These are phyloP conservation scores for Hippolais icterina DNA, from an alignment of 2,113 vertebrate species.

Conservation along the genomic window DNA sequence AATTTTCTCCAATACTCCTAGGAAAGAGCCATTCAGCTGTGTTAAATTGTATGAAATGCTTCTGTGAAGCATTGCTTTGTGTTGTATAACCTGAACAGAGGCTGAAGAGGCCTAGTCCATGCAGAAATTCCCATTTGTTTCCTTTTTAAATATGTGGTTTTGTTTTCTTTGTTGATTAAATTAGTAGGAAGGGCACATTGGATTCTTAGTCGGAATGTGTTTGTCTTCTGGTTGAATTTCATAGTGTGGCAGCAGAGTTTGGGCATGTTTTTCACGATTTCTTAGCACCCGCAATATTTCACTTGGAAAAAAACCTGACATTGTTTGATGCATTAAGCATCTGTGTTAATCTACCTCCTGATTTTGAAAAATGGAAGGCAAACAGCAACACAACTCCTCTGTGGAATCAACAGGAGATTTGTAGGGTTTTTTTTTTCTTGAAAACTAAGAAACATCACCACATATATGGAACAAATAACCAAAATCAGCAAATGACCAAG, in stretches of 20 bases:
- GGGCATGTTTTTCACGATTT: neutral
- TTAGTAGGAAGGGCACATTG: neutral
- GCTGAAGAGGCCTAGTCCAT: neutral
- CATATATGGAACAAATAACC: neutral
- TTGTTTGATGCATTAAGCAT: constrained; percentile 44
- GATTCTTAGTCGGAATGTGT: neutral
- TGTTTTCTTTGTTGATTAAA: neutral
- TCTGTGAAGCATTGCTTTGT: neutral
- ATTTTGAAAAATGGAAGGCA: constrained; percentile 29
- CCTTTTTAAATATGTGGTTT: neutral
- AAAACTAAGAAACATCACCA: neutral
- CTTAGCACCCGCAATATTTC: neutral
- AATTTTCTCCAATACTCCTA: neutral
- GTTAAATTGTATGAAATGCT: neutral
- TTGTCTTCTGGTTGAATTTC: neutral
- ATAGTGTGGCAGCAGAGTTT: neutral
- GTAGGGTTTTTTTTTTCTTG: neutral
- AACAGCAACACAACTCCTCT: neutral
- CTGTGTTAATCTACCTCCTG: constrained; percentile 20
- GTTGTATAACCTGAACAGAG: neutral
- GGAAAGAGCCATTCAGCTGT: neutral
- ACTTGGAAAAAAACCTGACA: neutral
- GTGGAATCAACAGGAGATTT: neutral
- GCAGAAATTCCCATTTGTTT: neutral
- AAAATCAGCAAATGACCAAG: neutral